Percentiles rank a stretch among this genome's conserved stretches.
Conservation (phyloP, 2,888 invertebrate species). For the Macrophya alboannulata region DNA sequence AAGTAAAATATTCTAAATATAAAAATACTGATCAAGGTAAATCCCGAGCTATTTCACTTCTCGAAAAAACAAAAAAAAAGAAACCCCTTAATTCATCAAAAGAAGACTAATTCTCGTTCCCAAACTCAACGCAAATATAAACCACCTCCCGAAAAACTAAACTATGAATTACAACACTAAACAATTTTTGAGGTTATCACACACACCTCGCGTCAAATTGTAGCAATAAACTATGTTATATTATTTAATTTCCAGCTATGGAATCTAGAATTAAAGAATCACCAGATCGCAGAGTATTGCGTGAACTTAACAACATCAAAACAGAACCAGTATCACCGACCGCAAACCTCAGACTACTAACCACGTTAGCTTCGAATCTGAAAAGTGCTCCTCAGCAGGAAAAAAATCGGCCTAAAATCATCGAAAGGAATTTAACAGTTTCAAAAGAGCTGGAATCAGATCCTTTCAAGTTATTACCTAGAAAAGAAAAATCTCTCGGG, state of each 20-base stretch:
- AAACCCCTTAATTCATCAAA: not conserved
- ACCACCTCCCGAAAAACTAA: not conserved
- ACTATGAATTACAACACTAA: not conserved
- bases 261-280: slow-evolving; percentile 72
- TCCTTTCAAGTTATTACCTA: slow-evolving; percentile 67
- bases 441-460: slow-evolving; percentile 56
- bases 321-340: slow-evolving; percentile 84
- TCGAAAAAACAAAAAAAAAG: not conserved
- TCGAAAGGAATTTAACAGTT: not conserved
- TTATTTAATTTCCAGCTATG: not conserved
- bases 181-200: not conserved
- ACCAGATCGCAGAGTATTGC: slow-evolving; percentile 82
- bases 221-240: not conserved
- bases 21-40: slow-evolving; percentile 13
- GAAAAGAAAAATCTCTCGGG: slow-evolving; percentile 84
- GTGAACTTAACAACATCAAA: slow-evolving; percentile 82
- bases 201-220: not conserved
- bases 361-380: slow-evolving; percentile 84
- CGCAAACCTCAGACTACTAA: slow-evolving; percentile 86
- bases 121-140: not conserved
- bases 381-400: slow-evolving; percentile 80
- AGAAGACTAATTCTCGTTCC: not conserved
- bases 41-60: not conserved
- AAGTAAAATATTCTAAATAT: not conserved
- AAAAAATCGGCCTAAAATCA: slow-evolving; percentile 53